Conservation (phyloP, 2,888 invertebrate species). For the Atethmia centrago region DNA sequence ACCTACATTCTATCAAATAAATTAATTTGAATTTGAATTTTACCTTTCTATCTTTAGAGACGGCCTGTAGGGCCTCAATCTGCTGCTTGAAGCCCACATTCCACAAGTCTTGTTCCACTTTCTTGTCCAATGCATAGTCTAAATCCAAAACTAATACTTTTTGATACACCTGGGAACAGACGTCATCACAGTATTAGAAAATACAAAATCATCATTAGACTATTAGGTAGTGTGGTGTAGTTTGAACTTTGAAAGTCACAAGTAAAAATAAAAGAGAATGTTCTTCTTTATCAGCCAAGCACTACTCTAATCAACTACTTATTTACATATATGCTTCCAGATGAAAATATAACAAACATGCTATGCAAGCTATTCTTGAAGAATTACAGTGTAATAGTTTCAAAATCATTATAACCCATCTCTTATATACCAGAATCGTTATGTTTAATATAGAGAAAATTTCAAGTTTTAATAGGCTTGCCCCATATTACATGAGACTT, state of each 20-base stretch:
- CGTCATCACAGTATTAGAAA: not conserved
- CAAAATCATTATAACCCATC: not conserved
- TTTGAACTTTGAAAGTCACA: too few relatives aligned
- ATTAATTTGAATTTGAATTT: too few relatives aligned
- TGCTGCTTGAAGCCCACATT: constrained; percentile 97
- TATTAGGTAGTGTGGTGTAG: too few relatives aligned
- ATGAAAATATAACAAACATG: not conserved
- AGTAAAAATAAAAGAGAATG: not conserved
- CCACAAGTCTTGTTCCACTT: constrained; percentile 97
- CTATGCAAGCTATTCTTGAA: not conserved
- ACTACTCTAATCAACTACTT: not conserved
- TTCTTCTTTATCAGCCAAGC: not conserved
- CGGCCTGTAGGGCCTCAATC: constrained; percentile 94
- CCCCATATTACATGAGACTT: too few relatives aligned
- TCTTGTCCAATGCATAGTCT: constrained; percentile 96
- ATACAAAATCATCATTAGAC: not conserved
- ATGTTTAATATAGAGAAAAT: too few relatives aligned
- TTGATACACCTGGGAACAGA: constrained; percentile 91
- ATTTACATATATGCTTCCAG: too few relatives aligned
- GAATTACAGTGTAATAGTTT: not conserved
- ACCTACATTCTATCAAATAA: too few relatives aligned
- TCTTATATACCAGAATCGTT: not conserved
- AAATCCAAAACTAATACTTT: constrained; percentile 94
- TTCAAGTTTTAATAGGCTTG: too few relatives aligned
- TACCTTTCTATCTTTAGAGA: constrained; percentile 95